These are phyloP conservation scores for Nephila pilipes DNA, from an alignment of 1,140 invertebrate species.

Conservation along the genomic window DNA sequence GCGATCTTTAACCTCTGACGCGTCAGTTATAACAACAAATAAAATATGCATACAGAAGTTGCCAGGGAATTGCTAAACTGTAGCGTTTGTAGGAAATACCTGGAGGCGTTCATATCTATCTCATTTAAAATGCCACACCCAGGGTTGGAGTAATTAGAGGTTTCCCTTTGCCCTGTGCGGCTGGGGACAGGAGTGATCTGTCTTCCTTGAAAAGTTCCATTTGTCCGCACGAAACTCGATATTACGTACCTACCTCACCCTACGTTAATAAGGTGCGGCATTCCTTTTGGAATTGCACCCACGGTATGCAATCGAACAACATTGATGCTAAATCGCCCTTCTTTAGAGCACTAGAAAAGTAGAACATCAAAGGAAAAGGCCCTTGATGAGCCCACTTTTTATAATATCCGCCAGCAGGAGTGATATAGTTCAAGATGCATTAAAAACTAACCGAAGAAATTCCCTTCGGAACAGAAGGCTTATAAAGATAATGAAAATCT, in stretches of 20 bases:
- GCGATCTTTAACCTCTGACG: slow-evolving; percentile 20
- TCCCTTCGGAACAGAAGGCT: too few relatives aligned
- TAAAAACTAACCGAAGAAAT: too few relatives aligned
- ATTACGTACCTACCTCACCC: slow-evolving; percentile 51
- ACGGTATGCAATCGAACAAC: slow-evolving; percentile 27
- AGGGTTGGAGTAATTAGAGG: slow-evolving; percentile 45
- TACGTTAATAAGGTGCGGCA: slow-evolving; percentile 51
- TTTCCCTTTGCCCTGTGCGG: slow-evolving; percentile 42
- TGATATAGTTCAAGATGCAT: too few relatives aligned
- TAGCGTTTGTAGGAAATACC: slow-evolving; percentile 34
- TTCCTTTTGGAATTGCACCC: slow-evolving; percentile 40
- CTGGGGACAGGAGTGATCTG: slow-evolving; percentile 48
- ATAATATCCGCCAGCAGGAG: too few relatives aligned
- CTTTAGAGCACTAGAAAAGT: background rate
- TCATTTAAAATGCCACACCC: slow-evolving; percentile 53
- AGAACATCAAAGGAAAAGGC: background rate
- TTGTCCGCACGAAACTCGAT: slow-evolving; percentile 46
- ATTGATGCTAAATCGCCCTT: background rate
- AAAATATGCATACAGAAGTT: slow-evolving; percentile 28
- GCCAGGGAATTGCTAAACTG: background rate
- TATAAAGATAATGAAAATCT: too few relatives aligned
- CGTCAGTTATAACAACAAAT: slow-evolving; percentile 14
- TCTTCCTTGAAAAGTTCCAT: slow-evolving; percentile 47
- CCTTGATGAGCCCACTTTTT: too few relatives aligned
- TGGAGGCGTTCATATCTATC: slow-evolving; percentile 51